phyloP scores from a whole-genome alignment of 2,113 vertebrate species.

The Grallaria varia region DNA sequence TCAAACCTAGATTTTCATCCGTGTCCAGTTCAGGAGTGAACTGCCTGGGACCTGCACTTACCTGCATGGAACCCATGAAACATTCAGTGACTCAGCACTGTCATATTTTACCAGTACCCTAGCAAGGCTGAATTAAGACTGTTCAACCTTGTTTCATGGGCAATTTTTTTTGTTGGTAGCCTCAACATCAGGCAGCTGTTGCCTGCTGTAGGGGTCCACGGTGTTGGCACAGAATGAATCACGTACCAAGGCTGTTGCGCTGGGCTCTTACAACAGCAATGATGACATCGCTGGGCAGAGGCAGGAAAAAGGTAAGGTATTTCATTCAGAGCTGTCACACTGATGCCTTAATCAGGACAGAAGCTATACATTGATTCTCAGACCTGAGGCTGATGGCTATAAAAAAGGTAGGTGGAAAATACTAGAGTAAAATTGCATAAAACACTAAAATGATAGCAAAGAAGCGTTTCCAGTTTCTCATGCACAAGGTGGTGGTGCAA shows the following conservation, averaged over 20 bases:
- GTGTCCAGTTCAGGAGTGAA: not conserved
- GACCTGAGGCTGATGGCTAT: not conserved
- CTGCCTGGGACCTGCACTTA: not conserved
- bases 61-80: not conserved
- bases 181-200: not conserved
- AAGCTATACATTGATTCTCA: not conserved
- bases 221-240: not conserved
- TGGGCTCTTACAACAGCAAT: not conserved
- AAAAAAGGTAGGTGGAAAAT: not conserved
- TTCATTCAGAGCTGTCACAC: not conserved
- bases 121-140: not conserved
- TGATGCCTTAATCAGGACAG: not conserved
- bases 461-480: not conserved
- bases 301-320: not conserved
- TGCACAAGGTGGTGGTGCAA: fast-evolving
- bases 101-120: not conserved
- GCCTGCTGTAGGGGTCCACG: not conserved
- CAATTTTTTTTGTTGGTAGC: not conserved
- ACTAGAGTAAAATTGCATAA: not conserved
- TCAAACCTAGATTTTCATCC: not conserved
- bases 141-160: not conserved
- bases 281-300: not conserved
- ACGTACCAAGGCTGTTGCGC: not conserved
- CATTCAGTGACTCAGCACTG: not conserved
- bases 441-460: not conserved